Evolutionary conservation across 2,888 invertebrate species (phyloP).

Genomic region (Patella caerulea): DNA sequence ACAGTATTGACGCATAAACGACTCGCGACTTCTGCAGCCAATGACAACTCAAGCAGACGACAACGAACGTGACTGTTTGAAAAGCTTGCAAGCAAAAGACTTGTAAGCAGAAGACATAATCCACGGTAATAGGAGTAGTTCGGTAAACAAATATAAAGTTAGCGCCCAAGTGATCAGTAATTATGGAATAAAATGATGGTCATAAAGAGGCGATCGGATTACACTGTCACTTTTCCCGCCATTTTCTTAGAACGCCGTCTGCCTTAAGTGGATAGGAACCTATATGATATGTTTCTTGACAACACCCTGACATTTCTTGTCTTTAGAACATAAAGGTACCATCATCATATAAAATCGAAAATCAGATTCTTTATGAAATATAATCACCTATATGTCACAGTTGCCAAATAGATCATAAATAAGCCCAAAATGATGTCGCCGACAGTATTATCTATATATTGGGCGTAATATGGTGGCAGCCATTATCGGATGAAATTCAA

Average conservation of each 20-base stretch:
- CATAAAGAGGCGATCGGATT: background rate
- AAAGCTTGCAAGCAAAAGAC: background rate
- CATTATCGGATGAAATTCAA: no score
- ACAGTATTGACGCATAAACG: background rate
- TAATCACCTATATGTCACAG: background rate
- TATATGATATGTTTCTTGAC: background rate
- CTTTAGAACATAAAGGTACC: constrained; percentile 3
- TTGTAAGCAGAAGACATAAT: constrained; percentile 2
- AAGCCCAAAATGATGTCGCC: no score
- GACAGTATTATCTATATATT: no score
- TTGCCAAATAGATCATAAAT: background rate
- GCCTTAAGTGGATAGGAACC: constrained; percentile 9
- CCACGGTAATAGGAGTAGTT: constrained; percentile 5
- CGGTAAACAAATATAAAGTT: constrained; percentile 4
- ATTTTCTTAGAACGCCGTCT: constrained; percentile 7
- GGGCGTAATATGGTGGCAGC: no score
- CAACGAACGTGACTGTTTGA: constrained; percentile 8
- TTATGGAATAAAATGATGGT: background rate
- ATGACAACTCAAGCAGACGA: background rate
- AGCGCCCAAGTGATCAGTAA: constrained; percentile 12
- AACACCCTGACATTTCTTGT: background rate
- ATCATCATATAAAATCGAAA: background rate
- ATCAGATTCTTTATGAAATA: no score
- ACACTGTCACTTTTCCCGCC: constrained; percentile 5
- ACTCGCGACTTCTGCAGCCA: background rate